Evolutionary conservation across 2,888 invertebrate genomes (phyloP).

Genomic region (Ypsolopha scabrella): DNA sequence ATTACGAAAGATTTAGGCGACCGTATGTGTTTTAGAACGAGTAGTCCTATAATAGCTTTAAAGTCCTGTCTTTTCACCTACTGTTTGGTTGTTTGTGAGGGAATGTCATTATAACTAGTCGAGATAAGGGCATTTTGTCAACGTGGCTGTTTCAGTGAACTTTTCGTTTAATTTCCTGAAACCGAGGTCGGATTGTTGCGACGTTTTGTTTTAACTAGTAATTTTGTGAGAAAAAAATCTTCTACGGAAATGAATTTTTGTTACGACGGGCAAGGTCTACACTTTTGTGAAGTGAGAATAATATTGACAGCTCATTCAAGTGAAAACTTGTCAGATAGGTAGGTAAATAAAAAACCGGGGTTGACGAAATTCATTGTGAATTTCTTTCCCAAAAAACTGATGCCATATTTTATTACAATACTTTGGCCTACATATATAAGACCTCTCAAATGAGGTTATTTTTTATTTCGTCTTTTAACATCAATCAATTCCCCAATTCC

Average conservation of each 20-base stretch:
- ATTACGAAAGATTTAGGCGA: conserved; percentile 36
- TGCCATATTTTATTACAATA: background rate
- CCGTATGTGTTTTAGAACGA: conserved; percentile 34
- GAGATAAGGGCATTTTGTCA: conserved; percentile 53
- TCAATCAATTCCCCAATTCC: background rate
- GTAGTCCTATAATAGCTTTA: conserved; percentile 46
- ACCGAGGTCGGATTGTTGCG: conserved; percentile 46
- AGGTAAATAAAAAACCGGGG: background rate
- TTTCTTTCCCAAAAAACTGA: background rate
- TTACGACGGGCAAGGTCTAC: conserved; percentile 14
- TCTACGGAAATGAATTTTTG: conserved; percentile 53
- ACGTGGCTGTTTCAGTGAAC: conserved; percentile 39
- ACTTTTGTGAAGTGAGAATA: background rate
- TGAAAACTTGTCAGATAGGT: background rate
- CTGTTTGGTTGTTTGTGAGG: conserved; percentile 32
- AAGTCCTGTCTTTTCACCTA: conserved; percentile 45
- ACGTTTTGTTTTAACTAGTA: conserved; percentile 62
- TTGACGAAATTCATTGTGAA: background rate
- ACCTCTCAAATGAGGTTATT: too few relatives aligned
- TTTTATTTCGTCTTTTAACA: background rate
- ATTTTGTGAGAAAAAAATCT: conserved; percentile 56
- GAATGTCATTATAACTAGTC: conserved; percentile 49
- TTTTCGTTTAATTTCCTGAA: conserved; percentile 66
- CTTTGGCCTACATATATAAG: too few relatives aligned
- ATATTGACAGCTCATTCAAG: conserved; percentile 4